phyloP scores from a whole-genome alignment of 2,888 invertebrate genomes.

The Hirtodrosophila confusa region DNA sequence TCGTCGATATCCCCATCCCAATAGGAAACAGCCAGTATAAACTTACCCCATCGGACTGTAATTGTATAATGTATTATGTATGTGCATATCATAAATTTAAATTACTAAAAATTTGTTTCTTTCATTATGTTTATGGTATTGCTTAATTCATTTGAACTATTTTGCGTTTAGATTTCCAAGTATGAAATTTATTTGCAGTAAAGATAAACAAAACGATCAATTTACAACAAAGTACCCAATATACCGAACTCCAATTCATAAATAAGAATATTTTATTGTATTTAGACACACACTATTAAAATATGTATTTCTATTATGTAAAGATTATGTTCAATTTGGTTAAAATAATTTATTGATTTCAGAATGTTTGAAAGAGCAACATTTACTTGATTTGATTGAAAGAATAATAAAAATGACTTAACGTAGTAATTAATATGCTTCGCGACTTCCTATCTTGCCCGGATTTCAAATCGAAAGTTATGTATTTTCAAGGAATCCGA shows the following conservation, averaged over 20 bases:
- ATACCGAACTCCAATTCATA: constrained; percentile 39
- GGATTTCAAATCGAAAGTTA: constrained; percentile 57
- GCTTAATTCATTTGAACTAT: too few relatives aligned
- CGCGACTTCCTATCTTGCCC: constrained; percentile 44
- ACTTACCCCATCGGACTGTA: too few relatives aligned
- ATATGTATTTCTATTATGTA: constrained; percentile 37
- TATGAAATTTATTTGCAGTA: constrained; percentile 24
- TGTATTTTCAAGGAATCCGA: constrained; percentile 45
- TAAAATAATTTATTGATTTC: constrained; percentile 78
- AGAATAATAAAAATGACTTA: constrained; percentile 60
- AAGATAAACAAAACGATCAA: constrained; percentile 6
- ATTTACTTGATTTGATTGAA: constrained; percentile 56
- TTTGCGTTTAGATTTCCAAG: too few relatives aligned
- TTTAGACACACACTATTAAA: constrained; percentile 45
- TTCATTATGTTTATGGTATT: too few relatives aligned
- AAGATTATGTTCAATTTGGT: constrained; percentile 65
- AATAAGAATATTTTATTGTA: constrained; percentile 58
- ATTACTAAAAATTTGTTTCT: too few relatives aligned
- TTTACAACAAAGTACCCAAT: constrained; percentile 20
- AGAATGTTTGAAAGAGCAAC: constrained; percentile 59
- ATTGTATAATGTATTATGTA: too few relatives aligned
- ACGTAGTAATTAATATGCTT: constrained; percentile 55
- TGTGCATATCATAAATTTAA: too few relatives aligned
- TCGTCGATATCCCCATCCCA: too few relatives aligned
- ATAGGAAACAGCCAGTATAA: too few relatives aligned